A percentile compares a stretch with the other conserved stretches of the same genome.
These are phyloP conservation scores for Heliconius erato DNA, from an alignment of 2,888 invertebrate genomes.

Conservation along the genomic window DNA sequence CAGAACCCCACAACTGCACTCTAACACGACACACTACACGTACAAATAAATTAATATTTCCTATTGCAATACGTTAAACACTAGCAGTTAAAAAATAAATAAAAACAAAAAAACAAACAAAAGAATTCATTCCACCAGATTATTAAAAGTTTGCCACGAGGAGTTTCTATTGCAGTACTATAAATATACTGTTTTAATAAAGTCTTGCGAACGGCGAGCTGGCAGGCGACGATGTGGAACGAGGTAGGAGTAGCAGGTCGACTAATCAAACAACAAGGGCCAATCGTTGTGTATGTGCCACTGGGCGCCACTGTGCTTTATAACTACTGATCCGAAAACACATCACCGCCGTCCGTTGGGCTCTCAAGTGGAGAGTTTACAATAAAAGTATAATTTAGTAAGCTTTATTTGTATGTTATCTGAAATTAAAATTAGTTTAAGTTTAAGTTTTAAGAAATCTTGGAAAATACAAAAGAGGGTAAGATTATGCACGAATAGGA, in stretches of 20 bases:
- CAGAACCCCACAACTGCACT: too few relatives aligned
- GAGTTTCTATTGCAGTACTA: slow-evolving; percentile 11
- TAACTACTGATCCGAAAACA: slow-evolving; percentile 60
- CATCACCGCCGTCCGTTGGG: slow-evolving; percentile 47
- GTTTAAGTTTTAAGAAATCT: too few relatives aligned
- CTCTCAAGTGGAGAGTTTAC: neutral
- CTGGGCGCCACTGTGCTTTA: slow-evolving; percentile 55
- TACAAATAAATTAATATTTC: neutral
- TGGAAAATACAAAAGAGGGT: too few relatives aligned
- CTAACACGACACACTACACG: too few relatives aligned
- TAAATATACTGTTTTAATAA: slow-evolving; percentile 36
- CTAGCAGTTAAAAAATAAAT: neutral
- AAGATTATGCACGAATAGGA: too few relatives aligned
- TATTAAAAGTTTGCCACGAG: neutral
- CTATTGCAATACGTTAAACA: neutral
- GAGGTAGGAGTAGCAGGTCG: slow-evolving; percentile 65
- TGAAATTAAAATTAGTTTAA: too few relatives aligned
- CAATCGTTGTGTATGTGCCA: slow-evolving; percentile 68
- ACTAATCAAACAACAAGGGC: slow-evolving; percentile 76
- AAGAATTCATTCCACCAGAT: neutral
- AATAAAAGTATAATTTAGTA: too few relatives aligned
- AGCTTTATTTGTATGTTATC: too few relatives aligned
- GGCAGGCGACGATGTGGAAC: slow-evolving; percentile 62
- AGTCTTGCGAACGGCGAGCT: slow-evolving; percentile 25
- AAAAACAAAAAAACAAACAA: neutral